Conservation (phyloP, 1,140 invertebrate species). For the Popillia japonica region DNA sequence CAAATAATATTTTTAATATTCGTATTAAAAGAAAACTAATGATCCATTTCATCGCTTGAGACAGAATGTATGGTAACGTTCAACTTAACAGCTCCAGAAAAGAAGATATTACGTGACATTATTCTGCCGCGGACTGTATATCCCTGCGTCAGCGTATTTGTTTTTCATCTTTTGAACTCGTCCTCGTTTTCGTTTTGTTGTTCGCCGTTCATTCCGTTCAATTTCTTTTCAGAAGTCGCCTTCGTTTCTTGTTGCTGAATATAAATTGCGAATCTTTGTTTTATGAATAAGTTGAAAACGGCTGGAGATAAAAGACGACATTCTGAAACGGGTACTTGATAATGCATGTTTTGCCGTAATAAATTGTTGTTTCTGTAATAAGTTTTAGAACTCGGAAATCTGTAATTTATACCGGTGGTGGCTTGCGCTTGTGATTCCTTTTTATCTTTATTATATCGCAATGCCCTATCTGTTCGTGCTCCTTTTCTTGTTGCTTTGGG, state of each 20-base stretch:
- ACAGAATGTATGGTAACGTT: neutral
- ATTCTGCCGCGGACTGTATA: slow-evolving; percentile 14
- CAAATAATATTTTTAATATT: no score
- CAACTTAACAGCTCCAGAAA: neutral
- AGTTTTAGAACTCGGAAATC: slow-evolving; percentile 32
- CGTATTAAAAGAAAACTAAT: no score
- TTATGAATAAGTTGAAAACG: slow-evolving; percentile 35
- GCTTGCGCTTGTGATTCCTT: neutral
- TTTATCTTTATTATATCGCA: neutral
- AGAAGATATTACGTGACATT: neutral
- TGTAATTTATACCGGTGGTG: slow-evolving; percentile 20
- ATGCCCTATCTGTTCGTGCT: neutral
- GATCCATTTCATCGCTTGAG: no score
- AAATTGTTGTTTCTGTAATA: slow-evolving; percentile 35
- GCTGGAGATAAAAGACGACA: slow-evolving; percentile 34
- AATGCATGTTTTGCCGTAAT: slow-evolving; percentile 35
- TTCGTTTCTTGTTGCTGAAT: slow-evolving; percentile 33
- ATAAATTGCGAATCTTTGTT: slow-evolving; percentile 34
- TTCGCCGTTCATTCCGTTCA: slow-evolving; percentile 9
- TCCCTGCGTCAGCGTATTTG: slow-evolving; percentile 28
- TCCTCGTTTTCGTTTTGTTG: slow-evolving; percentile 20
- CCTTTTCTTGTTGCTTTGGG: neutral
- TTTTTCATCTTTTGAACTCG: slow-evolving; percentile 26
- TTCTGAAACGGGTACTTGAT: slow-evolving; percentile 31
- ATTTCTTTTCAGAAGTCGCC: slow-evolving; percentile 34